Base-by-base conservation (phyloP, 2,888 invertebrate species). In the Myopa tessellatipennis region DNA sequence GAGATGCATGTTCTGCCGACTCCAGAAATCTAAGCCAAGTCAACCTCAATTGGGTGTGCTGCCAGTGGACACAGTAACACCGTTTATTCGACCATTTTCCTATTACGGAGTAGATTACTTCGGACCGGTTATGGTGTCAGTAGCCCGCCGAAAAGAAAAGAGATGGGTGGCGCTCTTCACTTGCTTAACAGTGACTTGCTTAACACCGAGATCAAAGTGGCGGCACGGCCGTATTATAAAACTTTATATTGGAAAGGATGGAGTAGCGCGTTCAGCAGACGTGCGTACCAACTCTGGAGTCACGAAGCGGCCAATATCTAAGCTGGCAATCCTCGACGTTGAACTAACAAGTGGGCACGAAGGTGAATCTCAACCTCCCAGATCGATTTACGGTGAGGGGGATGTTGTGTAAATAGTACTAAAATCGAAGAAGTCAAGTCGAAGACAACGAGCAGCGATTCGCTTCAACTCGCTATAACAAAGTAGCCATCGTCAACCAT, bases 261-360 rank as follows among this genome's bases (percentile, higher is more conserved):
- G 83, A 14, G 80, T 82, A 34, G 81, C 82, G 1, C 81, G 84
- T 3, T 78, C 82, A 5, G 83, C 84, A 1, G 75, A 79, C 68
- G 81, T 84, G 7, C 77, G 74, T 40, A 84, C 84, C 18, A 63
- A 72, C 18, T 71, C 70, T 26, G 83, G 83, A 0, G 52, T 69
- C 6, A 45, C 82, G n/a, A 77, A 81, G n/a, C 76, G 84, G 34
- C 82, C 82, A 10, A 79, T 80, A 10, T 80, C 82, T 1, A 82
- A 82, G 76, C 71, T 82, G 76, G 82, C 83, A 81, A 84, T 85
- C 16, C 69, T 79, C 1, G 77, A 79, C 40, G 72, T 79, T 16
- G 2, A 10, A n/a, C 52, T 4, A n/a, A n/a, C 1, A n/a, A n/a
- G 14, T 1, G 58, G n/a, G n/a, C 16, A 6, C 4, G 58, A n/a